phyloP scores from a whole-genome alignment of 2,888 invertebrate genomes.

The Rugalucina vietnamica region DNA sequence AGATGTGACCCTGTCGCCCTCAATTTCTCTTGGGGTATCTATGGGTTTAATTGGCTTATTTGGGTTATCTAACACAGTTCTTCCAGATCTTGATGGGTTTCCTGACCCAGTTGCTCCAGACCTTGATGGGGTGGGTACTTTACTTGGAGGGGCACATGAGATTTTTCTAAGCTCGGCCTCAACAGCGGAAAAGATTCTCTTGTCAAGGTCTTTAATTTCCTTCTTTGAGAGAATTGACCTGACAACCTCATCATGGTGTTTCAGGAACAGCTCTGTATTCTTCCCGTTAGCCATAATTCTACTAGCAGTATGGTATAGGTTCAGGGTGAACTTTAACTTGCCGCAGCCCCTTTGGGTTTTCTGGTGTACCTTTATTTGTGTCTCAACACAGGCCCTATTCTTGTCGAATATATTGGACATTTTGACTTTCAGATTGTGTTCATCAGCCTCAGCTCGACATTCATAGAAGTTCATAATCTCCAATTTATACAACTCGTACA shows the following conservation, averaged over 20 bases:
- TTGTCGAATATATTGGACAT: not conserved
- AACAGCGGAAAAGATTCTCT: no score
- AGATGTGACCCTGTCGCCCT: no score
- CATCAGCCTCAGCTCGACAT: not conserved
- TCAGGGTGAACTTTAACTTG: not conserved
- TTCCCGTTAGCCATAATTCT: not conserved
- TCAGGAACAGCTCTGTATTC: not conserved
- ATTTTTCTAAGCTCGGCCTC: no score
- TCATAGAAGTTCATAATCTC: not conserved
- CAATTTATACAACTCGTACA: not conserved
- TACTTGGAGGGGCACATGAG: no score
- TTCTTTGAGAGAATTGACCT: not conserved
- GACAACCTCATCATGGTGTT: not conserved
- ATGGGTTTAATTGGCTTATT: no score
- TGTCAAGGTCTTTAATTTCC: no score
- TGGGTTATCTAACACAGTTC: no score
- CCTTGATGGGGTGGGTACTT: no score
- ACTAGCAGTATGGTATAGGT: not conserved
- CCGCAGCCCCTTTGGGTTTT: not conserved
- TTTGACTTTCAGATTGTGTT: not conserved
- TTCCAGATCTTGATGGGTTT: no score
- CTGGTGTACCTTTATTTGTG: not conserved
- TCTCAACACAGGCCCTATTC: not conserved
- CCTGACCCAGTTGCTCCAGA: no score
- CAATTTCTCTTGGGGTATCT: no score